Conservation (phyloP, 2,888 invertebrate genomes). For the Diaprepes abbreviatus region DNA sequence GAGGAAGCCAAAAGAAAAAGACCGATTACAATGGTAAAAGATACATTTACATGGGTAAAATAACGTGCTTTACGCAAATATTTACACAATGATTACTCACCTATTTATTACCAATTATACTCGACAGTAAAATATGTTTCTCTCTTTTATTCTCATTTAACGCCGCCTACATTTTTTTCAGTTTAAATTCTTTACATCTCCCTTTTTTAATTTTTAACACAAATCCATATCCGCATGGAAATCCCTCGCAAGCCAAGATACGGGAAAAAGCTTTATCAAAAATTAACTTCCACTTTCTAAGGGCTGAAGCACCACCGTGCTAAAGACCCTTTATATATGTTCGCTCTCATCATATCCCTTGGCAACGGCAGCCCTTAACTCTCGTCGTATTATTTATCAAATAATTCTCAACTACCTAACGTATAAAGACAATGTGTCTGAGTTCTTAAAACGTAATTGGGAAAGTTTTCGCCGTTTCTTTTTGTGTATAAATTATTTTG, state of each 20-base stretch:
- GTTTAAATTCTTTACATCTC: background rate
- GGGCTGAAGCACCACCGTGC: background rate
- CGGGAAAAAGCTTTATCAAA: slow-evolving; percentile 1
- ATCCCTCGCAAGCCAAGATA: background rate
- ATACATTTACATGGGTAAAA: background rate
- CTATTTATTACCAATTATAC: too few relatives aligned
- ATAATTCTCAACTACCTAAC: slow-evolving; percentile 5
- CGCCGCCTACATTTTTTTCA: background rate
- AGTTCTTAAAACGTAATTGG: slow-evolving; percentile 21
- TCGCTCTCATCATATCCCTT: slow-evolving; percentile 13
- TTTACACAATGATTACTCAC: too few relatives aligned
- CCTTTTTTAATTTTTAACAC: background rate
- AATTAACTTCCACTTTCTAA: slow-evolving; percentile 18
- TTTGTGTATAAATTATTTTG: background rate
- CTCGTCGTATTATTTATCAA: slow-evolving; percentile 24
- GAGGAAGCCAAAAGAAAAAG: slow-evolving; percentile 21
- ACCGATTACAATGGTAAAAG: background rate
- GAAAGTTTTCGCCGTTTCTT: background rate
- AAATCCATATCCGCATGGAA: background rate
- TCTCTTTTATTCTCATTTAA: too few relatives aligned
- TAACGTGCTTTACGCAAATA: too few relatives aligned
- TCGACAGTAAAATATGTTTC: too few relatives aligned
- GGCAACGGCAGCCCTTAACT: slow-evolving; percentile 1
- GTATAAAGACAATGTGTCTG: slow-evolving; percentile 13
- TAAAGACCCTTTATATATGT: slow-evolving; percentile 12